Percentiles rank a stretch among this genome's conserved stretches.
Conservation (phyloP, 2,113 vertebrate genomes). For the Larimichthys polyactis region DNA sequence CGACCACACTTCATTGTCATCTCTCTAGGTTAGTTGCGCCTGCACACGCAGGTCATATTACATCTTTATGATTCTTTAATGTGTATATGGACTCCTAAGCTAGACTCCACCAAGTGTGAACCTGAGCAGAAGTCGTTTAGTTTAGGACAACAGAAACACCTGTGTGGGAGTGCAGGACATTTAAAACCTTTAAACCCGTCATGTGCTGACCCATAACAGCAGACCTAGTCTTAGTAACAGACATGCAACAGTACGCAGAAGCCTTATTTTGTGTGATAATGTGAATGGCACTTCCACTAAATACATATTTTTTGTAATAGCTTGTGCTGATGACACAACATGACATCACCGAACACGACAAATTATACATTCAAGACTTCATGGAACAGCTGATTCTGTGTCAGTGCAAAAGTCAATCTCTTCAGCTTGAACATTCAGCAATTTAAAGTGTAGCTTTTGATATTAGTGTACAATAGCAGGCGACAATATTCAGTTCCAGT, state of each 20-base stretch:
- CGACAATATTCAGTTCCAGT: not conserved
- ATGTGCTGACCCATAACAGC: not conserved
- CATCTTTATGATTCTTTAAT: slow-evolving; percentile 6
- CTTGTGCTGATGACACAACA: slow-evolving; percentile 2
- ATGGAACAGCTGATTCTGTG: not conserved
- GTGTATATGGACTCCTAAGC: not conserved
- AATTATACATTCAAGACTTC: slow-evolving; percentile 27
- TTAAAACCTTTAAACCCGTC: not conserved
- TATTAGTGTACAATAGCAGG: slow-evolving; percentile 15
- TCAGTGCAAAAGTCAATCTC: slow-evolving; percentile 6
- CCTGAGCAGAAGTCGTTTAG: not conserved
- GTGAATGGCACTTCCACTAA: not conserved
- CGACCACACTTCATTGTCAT: not conserved
- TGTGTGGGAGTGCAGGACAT: not conserved
- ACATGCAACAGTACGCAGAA: not conserved
- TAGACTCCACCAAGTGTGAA: not conserved
- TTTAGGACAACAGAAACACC: not conserved
- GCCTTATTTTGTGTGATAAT: slow-evolving; percentile 1
- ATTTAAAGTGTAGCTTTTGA: not conserved
- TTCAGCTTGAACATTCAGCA: not conserved
- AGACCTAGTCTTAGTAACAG: no score
- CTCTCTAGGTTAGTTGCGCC: not conserved
- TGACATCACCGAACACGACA: not conserved
- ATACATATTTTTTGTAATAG: slow-evolving; percentile 14
- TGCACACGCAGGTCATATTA: not conserved